A percentile compares a stretch with the other conserved stretches of the same genome.
Evolutionary conservation across 2,888 invertebrate species (phyloP).

Genomic region (Amblyjoppa proteus): DNA sequence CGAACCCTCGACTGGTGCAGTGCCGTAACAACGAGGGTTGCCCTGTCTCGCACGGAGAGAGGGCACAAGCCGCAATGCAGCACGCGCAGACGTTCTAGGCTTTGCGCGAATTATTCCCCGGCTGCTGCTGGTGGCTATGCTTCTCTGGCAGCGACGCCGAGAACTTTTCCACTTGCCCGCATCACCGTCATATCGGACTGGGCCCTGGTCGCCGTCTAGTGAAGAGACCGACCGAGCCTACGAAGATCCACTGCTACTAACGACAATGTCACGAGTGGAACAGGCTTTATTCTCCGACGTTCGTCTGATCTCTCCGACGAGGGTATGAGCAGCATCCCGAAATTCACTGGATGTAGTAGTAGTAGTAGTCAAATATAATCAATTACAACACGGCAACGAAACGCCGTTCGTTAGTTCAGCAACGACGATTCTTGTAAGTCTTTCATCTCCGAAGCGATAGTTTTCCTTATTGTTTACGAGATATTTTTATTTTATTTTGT

Average conservation of each 20-base stretch:
- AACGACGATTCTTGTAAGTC: not conserved
- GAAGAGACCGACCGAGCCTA: not conserved
- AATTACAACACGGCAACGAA: conserved; percentile 29
- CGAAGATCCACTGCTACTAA: not conserved
- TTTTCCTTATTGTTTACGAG: conserved; percentile 30
- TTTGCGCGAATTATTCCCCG: conserved; percentile 75
- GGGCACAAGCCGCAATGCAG: conserved; percentile 80
- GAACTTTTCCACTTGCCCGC: conserved; percentile 4
- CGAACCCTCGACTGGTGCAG: conserved; percentile 72
- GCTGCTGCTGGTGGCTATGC: conserved; percentile 43
- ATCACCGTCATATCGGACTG: not conserved
- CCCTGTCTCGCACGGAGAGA: conserved; percentile 65
- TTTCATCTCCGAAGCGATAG: conserved; percentile 8
- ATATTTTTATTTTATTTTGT: conserved; percentile 34
- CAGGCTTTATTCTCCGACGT: not conserved
- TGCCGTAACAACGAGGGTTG: conserved; percentile 74
- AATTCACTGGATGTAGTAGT: not conserved
- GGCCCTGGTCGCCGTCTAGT: not conserved
- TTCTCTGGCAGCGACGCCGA: not conserved
- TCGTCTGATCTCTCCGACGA: not conserved
- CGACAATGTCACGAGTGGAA: not conserved
- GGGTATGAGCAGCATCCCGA: not conserved
- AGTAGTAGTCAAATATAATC: no score
- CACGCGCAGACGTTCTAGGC: conserved; percentile 81
- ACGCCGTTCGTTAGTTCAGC: conserved; percentile 37